Conservation (phyloP, 2,888 invertebrate genomes). For the Gibbula magus region DNA sequence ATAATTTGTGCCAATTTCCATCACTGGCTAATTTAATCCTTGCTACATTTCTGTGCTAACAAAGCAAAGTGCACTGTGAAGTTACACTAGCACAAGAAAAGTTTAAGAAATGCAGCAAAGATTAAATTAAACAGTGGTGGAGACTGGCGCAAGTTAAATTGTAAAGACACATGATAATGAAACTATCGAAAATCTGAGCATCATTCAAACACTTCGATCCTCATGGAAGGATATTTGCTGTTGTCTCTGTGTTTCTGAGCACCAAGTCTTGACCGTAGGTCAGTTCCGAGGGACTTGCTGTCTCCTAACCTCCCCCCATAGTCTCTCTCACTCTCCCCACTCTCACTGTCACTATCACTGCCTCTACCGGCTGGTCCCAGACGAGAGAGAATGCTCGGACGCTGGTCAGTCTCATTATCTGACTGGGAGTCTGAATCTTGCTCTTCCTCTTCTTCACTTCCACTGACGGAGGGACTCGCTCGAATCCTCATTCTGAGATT, state of each 20-base stretch:
- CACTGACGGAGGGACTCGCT: not conserved
- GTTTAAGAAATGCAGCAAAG: no score
- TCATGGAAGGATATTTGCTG: conserved; percentile 28
- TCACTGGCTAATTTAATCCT: no score
- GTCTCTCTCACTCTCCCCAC: not conserved
- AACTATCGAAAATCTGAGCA: not conserved
- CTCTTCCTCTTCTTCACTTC: conserved; percentile 16
- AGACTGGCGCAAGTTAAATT: no score
- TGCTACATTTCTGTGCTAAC: no score
- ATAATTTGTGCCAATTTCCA: no score
- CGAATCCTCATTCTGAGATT: not conserved
- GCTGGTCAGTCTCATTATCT: not conserved
- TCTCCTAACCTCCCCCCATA: not conserved
- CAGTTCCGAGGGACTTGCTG: conserved; percentile 7
- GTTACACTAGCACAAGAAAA: no score
- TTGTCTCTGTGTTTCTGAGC: conserved; percentile 30
- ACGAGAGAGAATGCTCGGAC: not conserved
- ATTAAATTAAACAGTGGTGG: no score
- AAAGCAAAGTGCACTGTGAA: no score
- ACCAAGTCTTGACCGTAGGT: conserved; percentile 27
- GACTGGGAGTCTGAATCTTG: conserved; percentile 10
- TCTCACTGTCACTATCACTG: not conserved
- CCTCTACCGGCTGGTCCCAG: not conserved
- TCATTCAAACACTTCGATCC: conserved; percentile 32
- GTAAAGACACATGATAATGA: not conserved